These are phyloP conservation scores for Oceanodroma leucorhoa DNA, from an alignment of 2,797 vertebrate genomes.

Conservation along the genomic window DNA sequence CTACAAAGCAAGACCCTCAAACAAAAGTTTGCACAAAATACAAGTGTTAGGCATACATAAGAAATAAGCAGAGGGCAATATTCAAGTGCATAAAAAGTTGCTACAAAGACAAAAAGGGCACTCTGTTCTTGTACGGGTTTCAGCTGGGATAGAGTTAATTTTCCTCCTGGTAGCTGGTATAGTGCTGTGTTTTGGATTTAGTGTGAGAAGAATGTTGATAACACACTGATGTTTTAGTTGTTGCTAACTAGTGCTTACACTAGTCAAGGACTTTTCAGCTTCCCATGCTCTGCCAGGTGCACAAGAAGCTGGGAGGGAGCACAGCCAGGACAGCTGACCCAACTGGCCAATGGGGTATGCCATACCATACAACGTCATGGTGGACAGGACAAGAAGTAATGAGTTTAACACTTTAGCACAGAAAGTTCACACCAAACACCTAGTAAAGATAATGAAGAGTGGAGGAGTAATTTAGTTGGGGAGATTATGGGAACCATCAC, in stretches of 20 bases:
- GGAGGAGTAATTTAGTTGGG: neutral
- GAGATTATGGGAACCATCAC: neutral
- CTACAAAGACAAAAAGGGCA: neutral
- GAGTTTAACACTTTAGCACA: neutral
- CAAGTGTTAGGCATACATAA: neutral
- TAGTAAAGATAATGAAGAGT: neutral
- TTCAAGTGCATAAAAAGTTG: neutral
- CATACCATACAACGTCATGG: no score
- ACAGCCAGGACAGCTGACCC: no score
- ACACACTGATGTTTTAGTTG: no score
- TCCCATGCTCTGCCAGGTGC: no score
- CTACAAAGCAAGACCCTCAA: neutral
- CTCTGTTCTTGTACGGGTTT: neutral
- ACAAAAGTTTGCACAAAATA: neutral
- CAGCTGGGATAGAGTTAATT: no score
- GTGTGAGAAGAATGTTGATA: no score
- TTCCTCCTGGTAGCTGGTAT: no score
- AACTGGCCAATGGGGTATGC: no score
- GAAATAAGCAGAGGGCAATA: neutral
- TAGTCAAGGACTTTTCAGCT: no score
- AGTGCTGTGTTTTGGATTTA: no score
- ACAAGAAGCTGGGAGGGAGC: no score
- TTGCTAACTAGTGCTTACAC: no score
- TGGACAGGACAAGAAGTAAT: neutral
- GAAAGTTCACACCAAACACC: neutral